A percentile compares a stretch with the other conserved stretches of the same genome.
Conservation (phyloP, 2,797 vertebrate genomes). For the Mormyrops boulengeri region DNA sequence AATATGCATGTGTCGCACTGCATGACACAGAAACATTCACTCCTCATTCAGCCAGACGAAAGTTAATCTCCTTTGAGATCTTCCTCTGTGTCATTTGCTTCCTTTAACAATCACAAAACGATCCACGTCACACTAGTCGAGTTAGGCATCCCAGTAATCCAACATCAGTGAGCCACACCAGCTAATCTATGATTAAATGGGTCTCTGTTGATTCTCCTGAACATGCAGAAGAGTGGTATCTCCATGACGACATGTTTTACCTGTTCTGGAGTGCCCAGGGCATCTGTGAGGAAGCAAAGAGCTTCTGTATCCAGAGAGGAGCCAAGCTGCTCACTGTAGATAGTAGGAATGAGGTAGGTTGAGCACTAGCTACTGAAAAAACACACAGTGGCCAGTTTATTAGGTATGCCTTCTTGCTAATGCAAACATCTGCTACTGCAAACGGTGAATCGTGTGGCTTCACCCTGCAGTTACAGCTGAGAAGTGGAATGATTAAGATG, state of each 20-base stretch:
- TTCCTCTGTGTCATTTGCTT: neutral
- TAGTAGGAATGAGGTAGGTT: neutral
- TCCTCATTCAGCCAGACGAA: neutral
- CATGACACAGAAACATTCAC: neutral
- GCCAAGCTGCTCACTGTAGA: neutral
- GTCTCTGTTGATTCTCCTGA: neutral
- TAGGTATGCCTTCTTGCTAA: no score
- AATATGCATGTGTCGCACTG: neutral
- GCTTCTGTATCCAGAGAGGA: neutral
- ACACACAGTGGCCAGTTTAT: neutral
- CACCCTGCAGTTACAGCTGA: neutral
- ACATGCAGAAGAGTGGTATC: neutral
- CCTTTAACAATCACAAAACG: neutral
- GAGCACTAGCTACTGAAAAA: neutral
- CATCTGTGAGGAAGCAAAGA: neutral
- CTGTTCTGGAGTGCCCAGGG: slow-evolving; percentile 9
- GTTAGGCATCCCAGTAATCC: neutral
- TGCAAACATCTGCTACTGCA: neutral
- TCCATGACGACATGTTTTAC: neutral
- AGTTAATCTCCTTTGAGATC: neutral
- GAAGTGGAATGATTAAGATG: neutral
- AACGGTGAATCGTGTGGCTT: neutral
- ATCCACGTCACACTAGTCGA: neutral
- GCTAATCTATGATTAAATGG: neutral
- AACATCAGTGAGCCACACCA: neutral